Conservation (phyloP, 2,888 invertebrate species). For the Nesidiocoris tenuis region DNA sequence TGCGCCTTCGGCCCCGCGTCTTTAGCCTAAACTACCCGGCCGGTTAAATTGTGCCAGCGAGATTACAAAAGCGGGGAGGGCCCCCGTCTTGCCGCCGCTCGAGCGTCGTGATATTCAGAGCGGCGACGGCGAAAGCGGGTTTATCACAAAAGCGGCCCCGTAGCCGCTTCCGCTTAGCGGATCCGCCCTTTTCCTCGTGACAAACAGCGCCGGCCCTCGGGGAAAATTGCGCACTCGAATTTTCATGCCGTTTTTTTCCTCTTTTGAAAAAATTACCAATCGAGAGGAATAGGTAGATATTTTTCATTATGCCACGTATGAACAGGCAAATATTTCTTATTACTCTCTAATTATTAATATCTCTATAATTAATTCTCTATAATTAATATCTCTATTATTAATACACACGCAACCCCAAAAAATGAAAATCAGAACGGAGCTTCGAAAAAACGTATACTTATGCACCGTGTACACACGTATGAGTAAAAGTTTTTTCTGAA, state of each 20-base stretch:
- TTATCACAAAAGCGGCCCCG: conserved; percentile 12
- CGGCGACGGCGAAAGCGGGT: conserved; percentile 36
- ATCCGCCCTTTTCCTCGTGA: conserved; percentile 8
- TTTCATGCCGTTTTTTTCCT: conserved; percentile 11
- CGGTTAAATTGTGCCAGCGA: conserved; percentile 45
- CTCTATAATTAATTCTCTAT: no score
- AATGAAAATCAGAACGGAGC: no score
- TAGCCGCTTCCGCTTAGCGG: conserved; percentile 4
- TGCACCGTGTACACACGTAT: no score
- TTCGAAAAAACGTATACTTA: no score
- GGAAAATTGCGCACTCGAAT: conserved; percentile 37
- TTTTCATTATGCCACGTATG: no score
- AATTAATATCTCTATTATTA: no score
- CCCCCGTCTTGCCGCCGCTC: neutral
- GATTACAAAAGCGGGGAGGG: conserved; percentile 42
- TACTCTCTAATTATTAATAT: no score
- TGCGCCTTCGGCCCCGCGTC: conserved; percentile 15
- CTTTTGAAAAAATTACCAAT: no score
- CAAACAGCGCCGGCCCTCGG: conserved; percentile 10
- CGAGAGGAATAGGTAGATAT: no score
- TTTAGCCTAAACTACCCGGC: conserved; percentile 44
- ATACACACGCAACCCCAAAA: no score
- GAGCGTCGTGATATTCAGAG: neutral
- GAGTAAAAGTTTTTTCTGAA: no score
- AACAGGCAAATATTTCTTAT: no score